Evolutionary conservation across 2,888 invertebrate species (phyloP), one percentile per base, ranked within the genome.

Genomic region (Cylindroiulus punctatus): DNA sequence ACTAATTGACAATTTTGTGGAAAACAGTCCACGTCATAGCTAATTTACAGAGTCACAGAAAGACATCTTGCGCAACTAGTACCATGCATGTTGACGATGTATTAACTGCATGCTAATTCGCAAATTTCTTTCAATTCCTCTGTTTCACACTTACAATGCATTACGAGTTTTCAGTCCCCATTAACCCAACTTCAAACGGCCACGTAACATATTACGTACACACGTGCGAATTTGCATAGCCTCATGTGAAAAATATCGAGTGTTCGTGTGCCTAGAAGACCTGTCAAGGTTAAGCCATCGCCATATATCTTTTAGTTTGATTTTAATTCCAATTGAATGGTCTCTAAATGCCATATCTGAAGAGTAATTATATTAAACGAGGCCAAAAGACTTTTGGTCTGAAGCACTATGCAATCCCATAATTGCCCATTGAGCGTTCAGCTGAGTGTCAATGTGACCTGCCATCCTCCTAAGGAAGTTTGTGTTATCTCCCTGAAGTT

Each of bases 271-370:
- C 26, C 26, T 65, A 26, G n/a, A 65, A 65, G 26, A 65, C 65
- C 65, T 65, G 65, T 26, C 65, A 65, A 65, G 65, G 65, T 26
- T 65, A 65, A 2, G 22, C 7, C 12, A 4, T 65, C 65, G 22
- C 65, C 26, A 65, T 65, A 26, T 26, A 65, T 65, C n/a, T 65
- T 65, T 65, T 65, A 65, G n/a, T 5, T 22, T 65, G 22, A n/a
- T 65, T 52, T 52, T 26, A 65, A 65, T 65, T 0, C 65, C 26
- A 26, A 65, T 8, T 65, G 65, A 65, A 26, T 22, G 65, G 65
- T 65, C 65, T 26, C 65, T 65, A 26, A 65, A 65, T 26, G 65
- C 65, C 26, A 22, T 57, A 57, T 57, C 57, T n/a, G n/a, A 57
- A 19, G 8, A 57, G n/a, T 57, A 57, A 57, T 65, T 65, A 65